Evolutionary conservation across 92 coral and sea anemone genomes (phyloP).

Genomic region (Meandrina meandrites): DNA sequence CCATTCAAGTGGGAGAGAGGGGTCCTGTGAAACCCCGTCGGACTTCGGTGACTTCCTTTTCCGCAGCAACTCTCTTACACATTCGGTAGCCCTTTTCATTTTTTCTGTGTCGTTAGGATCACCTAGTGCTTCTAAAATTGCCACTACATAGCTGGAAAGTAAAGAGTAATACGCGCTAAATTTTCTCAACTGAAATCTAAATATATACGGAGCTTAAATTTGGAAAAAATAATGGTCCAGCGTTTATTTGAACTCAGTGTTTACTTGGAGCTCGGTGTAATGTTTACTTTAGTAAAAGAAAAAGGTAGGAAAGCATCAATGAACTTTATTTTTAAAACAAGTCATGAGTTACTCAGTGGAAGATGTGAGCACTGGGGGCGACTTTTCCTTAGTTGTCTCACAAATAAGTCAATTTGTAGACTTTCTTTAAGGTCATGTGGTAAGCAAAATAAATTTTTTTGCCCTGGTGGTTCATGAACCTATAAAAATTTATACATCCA

Average conservation of each 20-base stretch:
- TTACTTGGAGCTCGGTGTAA: neutral
- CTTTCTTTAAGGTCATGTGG: too few species aligned
- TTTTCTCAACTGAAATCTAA: too few species aligned
- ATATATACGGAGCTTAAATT: too few species aligned
- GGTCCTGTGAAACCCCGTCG: slow-evolving; percentile 46
- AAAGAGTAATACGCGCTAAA: neutral
- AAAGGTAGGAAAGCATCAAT: neutral
- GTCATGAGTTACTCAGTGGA: too few species aligned
- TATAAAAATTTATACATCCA: too few species aligned
- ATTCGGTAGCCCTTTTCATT: slow-evolving; percentile 52
- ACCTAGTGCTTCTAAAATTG: slow-evolving; percentile 64
- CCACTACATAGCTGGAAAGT: slow-evolving; percentile 69
- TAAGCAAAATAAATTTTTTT: too few species aligned
- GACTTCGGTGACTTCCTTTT: slow-evolving; percentile 47
- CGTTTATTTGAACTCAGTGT: neutral
- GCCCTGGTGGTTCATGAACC: too few species aligned
- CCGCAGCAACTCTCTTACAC: slow-evolving; percentile 48
- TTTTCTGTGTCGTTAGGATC: slow-evolving; percentile 76
- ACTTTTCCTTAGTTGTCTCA: too few species aligned
- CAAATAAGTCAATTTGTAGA: too few species aligned
- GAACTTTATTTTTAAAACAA: too few species aligned
- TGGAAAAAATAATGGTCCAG: too few species aligned
- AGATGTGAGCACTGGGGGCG: too few species aligned
- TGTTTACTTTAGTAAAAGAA: neutral
- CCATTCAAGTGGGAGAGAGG: slow-evolving; percentile 75